Conservation (phyloP, 2,797 vertebrate genomes). For the Platyrinchus mystaceus region DNA sequence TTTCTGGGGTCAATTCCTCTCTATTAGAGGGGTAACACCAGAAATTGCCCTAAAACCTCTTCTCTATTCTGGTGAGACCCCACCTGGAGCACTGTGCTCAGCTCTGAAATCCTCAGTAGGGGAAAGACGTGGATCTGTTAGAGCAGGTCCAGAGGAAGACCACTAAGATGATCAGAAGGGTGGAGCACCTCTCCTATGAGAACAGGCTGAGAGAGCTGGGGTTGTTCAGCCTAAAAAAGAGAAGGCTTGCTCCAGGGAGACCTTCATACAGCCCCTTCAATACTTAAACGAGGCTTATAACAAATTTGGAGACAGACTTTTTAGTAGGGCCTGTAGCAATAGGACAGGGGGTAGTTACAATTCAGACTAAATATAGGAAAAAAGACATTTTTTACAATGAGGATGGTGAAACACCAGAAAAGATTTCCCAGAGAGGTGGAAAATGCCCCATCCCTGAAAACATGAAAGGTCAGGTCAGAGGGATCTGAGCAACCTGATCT, state of each 20-base stretch:
- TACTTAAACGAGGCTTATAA: background rate
- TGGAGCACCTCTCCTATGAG: background rate
- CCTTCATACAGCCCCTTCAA: accelerated
- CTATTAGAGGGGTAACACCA: background rate
- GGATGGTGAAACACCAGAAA: background rate
- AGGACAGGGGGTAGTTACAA: accelerated
- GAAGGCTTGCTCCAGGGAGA: background rate
- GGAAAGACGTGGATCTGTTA: background rate
- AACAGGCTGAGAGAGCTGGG: background rate
- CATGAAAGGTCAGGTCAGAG: background rate
- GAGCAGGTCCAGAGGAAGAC: background rate
- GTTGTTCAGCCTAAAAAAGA: background rate
- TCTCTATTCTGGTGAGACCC: background rate
- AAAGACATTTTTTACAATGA: background rate
- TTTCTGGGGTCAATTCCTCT: background rate
- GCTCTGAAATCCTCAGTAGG: background rate
- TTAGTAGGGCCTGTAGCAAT: too few species aligned
- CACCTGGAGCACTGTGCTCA: background rate
- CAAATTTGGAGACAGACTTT: background rate
- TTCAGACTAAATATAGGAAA: background rate
- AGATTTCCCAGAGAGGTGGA: background rate
- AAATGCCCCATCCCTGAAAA: background rate
- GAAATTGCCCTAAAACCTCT: background rate
- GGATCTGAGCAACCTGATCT: background rate
- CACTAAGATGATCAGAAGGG: too few species aligned